Evolutionary conservation across 2,113 vertebrate species (phyloP).

Genomic region (Burhinus bistriatus): DNA sequence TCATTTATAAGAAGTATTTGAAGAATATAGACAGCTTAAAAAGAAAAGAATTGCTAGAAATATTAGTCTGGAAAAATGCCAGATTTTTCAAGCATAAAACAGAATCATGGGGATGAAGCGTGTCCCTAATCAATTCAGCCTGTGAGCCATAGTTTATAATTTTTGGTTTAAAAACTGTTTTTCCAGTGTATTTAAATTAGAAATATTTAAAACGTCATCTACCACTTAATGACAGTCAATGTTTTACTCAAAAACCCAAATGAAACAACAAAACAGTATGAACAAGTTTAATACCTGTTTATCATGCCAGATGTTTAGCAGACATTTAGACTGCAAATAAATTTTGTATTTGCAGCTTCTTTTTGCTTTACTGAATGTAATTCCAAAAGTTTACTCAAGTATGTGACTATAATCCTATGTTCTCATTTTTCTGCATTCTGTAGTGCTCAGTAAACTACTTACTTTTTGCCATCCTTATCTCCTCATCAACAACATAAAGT

Average conservation of each 20-base stretch:
- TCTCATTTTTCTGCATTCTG: neutral
- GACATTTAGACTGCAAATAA: neutral
- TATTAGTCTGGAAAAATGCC: neutral
- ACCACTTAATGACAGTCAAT: neutral
- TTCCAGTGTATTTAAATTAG: neutral
- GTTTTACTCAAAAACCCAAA: neutral
- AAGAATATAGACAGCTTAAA: neutral
- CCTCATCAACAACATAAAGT: neutral
- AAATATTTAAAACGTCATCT: neutral
- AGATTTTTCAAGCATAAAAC: neutral
- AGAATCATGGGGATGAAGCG: neutral
- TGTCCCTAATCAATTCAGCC: neutral
- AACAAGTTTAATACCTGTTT: neutral
- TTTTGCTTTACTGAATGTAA: neutral
- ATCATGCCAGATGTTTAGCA: neutral
- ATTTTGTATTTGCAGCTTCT: neutral
- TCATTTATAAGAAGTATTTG: neutral
- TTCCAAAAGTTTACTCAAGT: neutral
- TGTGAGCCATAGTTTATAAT: neutral
- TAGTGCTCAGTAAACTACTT: neutral
- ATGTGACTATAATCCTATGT: neutral
- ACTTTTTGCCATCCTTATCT: neutral
- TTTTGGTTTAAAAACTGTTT: neutral
- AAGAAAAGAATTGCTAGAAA: neutral
- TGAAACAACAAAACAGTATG: fast-evolving